A percentile compares a stretch with the other conserved stretches of the same genome.
Conservation (phyloP, 2,888 invertebrate genomes). For the Gnatocerus cornutus region DNA sequence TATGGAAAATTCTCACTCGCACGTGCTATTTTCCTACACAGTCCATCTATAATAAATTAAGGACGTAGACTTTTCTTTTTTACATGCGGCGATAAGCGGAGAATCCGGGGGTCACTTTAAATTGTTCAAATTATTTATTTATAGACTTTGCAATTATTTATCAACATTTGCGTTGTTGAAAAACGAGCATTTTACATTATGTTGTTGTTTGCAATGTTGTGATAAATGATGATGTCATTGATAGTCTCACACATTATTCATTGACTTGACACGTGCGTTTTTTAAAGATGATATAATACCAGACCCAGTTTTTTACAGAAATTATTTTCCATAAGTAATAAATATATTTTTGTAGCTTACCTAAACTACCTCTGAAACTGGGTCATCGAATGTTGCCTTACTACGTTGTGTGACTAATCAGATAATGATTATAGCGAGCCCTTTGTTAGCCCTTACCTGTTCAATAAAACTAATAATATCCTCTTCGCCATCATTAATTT, state of each 20-base stretch:
- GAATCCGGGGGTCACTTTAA: not conserved
- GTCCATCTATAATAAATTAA: constrained; percentile 19
- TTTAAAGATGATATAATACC: no score
- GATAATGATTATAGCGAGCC: not conserved
- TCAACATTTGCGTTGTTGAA: no score
- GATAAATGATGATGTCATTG: no score
- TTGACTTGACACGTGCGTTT: no score
- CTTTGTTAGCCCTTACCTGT: not conserved
- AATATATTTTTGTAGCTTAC: no score
- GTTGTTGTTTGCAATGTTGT: no score
- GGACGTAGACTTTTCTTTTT: constrained; percentile 1
- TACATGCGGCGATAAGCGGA: not conserved
- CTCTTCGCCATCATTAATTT: constrained; percentile 2
- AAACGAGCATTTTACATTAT: no score
- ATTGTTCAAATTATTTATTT: not conserved
- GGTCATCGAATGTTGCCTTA: not conserved
- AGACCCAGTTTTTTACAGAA: no score
- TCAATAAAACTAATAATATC: constrained; percentile 6
- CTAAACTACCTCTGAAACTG: not conserved
- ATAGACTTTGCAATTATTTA: not conserved
- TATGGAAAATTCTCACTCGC: constrained; percentile 24
- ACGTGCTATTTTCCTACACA: constrained; percentile 32
- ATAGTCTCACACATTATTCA: no score
- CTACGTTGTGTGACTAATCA: no score
- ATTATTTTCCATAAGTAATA: no score